These are phyloP conservation scores for Hirundichthys speculiger DNA, from an alignment of 2,113 vertebrate genomes.

Conservation along the genomic window DNA sequence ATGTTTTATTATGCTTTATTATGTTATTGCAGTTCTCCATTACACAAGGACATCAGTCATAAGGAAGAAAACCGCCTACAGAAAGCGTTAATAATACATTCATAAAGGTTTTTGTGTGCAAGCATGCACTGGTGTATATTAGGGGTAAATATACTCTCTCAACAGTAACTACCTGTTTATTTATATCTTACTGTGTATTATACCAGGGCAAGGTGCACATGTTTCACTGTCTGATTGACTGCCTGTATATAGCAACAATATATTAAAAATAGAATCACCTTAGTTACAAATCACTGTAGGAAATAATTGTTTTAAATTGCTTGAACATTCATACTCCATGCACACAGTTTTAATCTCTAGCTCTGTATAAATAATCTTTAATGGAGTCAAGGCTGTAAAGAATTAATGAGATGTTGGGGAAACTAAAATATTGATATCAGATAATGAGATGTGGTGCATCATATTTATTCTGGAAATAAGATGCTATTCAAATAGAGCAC, in stretches of 20 bases:
- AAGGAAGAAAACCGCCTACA: no score
- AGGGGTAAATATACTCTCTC: conserved; percentile 38
- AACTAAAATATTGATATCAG: conserved; percentile 4
- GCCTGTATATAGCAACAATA: conserved; percentile 60
- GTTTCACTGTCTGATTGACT: conserved; percentile 34
- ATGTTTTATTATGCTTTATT: conserved; percentile 12
- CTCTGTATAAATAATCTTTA: conserved; percentile 1
- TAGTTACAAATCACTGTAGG: conserved; percentile 16
- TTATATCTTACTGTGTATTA: conserved; percentile 44
- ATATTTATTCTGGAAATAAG: conserved; percentile 34
- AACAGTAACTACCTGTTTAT: conserved; percentile 27
- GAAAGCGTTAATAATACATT: no score
- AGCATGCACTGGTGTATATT: conserved; percentile 21
- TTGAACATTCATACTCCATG: conserved; percentile 43
- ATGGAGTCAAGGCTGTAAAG: conserved; percentile 32
- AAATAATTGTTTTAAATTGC: conserved; percentile 40
- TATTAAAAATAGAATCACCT: conserved; percentile 45
- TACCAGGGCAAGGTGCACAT: conserved; percentile 34
- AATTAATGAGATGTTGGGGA: conserved; percentile 17
- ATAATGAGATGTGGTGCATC: conserved; percentile 17
- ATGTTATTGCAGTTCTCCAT: conserved; percentile 12
- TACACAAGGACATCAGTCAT: background rate
- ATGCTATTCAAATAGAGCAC: conserved; percentile 59
- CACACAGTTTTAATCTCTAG: conserved; percentile 28
- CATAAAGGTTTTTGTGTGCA: no score